Conservation (phyloP, 2,113 vertebrate species). For the Podilymbus podiceps region DNA sequence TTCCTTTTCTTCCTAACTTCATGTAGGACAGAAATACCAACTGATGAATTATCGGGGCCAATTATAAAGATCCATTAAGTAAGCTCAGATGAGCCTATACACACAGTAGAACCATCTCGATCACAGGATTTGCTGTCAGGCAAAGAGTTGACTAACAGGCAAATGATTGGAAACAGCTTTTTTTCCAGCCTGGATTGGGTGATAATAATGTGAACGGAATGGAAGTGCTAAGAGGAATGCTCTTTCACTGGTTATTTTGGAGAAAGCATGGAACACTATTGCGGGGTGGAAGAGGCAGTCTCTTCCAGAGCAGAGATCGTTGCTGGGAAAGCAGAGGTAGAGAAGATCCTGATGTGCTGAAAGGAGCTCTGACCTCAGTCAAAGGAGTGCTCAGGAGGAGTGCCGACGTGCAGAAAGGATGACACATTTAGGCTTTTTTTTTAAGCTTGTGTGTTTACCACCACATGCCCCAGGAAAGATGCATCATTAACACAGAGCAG, state of each 20-base stretch:
- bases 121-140: conserved; percentile 29
- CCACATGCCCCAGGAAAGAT: neutral
- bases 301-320: neutral
- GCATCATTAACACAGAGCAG: neutral
- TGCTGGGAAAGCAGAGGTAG: neutral
- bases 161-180: conserved; percentile 31
- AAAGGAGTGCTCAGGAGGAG: neutral
- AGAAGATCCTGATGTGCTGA: neutral
- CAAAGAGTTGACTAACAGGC: neutral
- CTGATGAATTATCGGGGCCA: neutral
- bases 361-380: neutral
- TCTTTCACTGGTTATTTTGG: neutral
- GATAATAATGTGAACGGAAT: conserved; percentile 22
- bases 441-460: neutral
- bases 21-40: neutral
- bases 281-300: neutral
- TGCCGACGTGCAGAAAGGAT: neutral
- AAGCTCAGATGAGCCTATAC: conserved; percentile 1
- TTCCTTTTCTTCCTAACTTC: neutral
- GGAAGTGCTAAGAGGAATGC: neutral
- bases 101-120: neutral
- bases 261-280: neutral
- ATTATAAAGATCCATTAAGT: neutral
- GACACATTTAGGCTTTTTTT: neutral
- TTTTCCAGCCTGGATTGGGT: conserved; percentile 4